These are phyloP conservation scores for Dendrocincla fuliginosa DNA, from an alignment of 2,797 vertebrate genomes.

Conservation along the genomic window DNA sequence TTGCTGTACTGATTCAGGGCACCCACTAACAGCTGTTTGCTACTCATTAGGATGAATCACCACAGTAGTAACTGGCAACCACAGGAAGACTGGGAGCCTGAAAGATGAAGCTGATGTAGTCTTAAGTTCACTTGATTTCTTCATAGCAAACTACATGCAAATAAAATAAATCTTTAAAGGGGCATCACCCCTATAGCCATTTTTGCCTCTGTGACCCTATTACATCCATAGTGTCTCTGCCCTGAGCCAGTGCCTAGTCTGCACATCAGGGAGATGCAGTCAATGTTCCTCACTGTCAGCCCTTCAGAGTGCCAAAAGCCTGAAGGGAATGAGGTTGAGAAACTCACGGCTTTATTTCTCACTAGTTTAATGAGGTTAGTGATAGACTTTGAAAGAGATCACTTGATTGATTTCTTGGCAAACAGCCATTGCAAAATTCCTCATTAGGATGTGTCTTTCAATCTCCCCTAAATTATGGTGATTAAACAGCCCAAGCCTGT, in stretches of 20 bases:
- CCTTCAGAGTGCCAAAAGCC: neutral
- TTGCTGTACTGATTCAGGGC: neutral
- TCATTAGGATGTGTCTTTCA: conserved; percentile 31
- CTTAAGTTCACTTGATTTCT: neutral
- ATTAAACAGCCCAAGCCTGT: neutral
- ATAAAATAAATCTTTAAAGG: neutral
- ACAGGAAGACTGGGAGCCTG: neutral
- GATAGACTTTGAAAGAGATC: conserved; percentile 28
- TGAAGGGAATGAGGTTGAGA: conserved; percentile 3
- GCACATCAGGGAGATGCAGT: neutral
- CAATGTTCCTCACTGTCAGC: neutral
- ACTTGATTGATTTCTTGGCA: conserved; percentile 52
- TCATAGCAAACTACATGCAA: neutral
- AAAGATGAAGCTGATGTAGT: neutral
- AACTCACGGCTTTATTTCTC: conserved; percentile 37
- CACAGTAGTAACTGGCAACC: neutral
- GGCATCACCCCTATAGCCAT: neutral
- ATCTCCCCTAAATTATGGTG: neutral
- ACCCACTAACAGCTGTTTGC: neutral
- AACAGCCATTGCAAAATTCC: conserved; percentile 15
- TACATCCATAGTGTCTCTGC: neutral
- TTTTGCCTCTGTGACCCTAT: neutral
- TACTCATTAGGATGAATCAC: neutral
- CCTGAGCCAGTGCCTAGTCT: neutral
- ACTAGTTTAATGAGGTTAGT: conserved; percentile 50